Evolutionary conservation across 2,888 invertebrate genomes (phyloP).

Genomic region (Nomada lathburiana): DNA sequence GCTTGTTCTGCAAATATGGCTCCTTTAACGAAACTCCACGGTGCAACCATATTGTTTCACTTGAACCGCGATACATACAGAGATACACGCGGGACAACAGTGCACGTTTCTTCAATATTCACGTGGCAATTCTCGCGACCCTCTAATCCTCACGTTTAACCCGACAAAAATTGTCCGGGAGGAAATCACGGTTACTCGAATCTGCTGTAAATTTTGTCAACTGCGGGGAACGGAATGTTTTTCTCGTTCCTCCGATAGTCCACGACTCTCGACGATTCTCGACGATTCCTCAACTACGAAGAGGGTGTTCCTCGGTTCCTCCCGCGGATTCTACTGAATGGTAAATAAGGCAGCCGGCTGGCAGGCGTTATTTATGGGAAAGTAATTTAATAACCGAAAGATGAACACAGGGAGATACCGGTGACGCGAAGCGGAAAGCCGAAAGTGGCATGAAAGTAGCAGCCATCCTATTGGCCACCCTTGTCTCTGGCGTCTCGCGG

Average conservation of each 20-base stretch:
- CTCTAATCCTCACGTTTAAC: too few species aligned
- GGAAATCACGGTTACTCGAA: too few species aligned
- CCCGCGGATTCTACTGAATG: constrained; percentile 68
- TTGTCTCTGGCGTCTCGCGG: constrained; percentile 36
- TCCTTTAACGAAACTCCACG: constrained; percentile 80
- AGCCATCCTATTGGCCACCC: constrained; percentile 71
- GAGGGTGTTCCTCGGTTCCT: constrained; percentile 13
- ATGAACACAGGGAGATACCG: constrained; percentile 79
- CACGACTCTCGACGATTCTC: constrained; percentile 42
- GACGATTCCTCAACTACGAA: constrained; percentile 53
- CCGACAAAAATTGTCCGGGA: too few species aligned
- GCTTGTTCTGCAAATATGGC: constrained; percentile 81
- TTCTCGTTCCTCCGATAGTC: not conserved
- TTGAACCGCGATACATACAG: constrained; percentile 29
- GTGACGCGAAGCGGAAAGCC: constrained; percentile 73
- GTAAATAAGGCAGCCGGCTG: constrained; percentile 77
- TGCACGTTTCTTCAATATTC: not conserved
- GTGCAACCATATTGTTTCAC: constrained; percentile 75
- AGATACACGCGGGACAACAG: not conserved
- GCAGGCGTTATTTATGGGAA: constrained; percentile 81
- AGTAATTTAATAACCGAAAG: constrained; percentile 83
- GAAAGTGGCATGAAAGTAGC: constrained; percentile 82
- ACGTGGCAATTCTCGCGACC: too few species aligned
- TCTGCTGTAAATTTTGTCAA: not conserved
- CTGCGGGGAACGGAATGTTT: not conserved